Conservation (phyloP, 2,888 invertebrate species). For the Erpobdella octoculata region DNA sequence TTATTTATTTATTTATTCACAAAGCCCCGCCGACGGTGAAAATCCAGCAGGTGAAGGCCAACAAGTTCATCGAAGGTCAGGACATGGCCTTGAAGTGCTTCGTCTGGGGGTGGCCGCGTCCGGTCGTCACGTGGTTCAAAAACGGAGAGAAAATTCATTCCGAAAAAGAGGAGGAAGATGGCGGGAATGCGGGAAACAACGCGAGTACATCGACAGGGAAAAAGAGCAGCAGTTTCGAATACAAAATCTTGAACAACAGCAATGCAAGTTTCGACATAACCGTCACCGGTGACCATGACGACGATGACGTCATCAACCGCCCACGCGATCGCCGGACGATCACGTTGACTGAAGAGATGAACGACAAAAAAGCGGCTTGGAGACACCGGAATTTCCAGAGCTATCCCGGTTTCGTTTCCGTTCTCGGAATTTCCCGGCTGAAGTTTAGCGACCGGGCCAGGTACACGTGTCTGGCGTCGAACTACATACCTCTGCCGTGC, state of each 20-base stretch:
- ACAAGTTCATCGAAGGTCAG: constrained; percentile 16
- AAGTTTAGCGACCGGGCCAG: constrained; percentile 2
- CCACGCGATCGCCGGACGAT: not conserved
- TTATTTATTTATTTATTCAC: not conserved
- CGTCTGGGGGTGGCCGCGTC: constrained; percentile 22
- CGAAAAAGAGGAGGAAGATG: not conserved
- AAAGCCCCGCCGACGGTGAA: not conserved
- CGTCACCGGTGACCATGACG: not conserved
- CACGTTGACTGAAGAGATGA: not conserved
- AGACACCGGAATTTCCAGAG: no score
- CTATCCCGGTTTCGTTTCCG: constrained; percentile 5
- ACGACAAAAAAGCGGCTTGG: not conserved
- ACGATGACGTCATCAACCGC: not conserved
- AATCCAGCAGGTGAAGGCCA: not conserved
- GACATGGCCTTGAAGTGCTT: constrained; percentile 14
- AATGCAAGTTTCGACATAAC: not conserved
- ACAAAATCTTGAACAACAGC: constrained; percentile 9
- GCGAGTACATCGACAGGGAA: not conserved
- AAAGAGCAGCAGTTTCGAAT: not conserved
- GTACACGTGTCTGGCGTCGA: constrained; percentile 1
- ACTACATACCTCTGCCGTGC: constrained; percentile 8
- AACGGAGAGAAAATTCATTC: not conserved
- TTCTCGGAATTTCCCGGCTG: constrained; percentile 8
- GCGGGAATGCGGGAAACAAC: not conserved
- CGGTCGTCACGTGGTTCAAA: constrained; percentile 18